Evolutionary conservation across 2,888 invertebrate species (phyloP), one percentile per base, ranked within the genome.

Genomic region (Dorcus hopei): DNA sequence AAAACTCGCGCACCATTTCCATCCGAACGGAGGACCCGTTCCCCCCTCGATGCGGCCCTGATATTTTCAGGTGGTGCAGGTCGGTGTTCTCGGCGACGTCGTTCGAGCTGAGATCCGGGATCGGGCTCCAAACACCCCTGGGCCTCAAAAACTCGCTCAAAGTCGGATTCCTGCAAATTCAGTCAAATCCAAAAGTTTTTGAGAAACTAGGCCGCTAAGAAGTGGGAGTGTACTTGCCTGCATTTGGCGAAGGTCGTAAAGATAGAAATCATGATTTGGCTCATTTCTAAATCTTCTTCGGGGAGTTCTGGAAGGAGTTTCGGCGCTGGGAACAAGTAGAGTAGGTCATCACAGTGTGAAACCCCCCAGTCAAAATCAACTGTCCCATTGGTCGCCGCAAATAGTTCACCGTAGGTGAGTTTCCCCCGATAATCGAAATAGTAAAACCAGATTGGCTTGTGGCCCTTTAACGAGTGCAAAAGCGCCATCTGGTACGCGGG

Each of bases 281-380:
- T 74, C 40, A 81, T 74, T 45, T 66, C 58, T 0, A 77, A 71
- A 57, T 81, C 79, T 0, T 70, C 62, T 5, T 63, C 63, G 3
- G 66, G 65, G 43, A 16, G 16, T 42, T 81, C 74, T 49, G 76
- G 74, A 8, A 72, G 70, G 66, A 82, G 81, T 1, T 82, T 49
- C 33, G 71, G 58, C 0, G 81, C 79, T 39, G 80, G 75, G 62
- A 83, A 81, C 3, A 82, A 69, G 63, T 83, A 83, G 45, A 82
- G 72, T 14, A 83, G 67, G 66, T 83, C 83, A 67, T 84, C 83
- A 61, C 81, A 81, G 66, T 84, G 84, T 0, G 80, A 78, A 0
- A 79, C 78, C 41, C 74, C 74, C 72, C 74, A 77, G n/a, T 69
- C 54, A 54, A 67, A 73, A 33, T 70, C 57, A 19, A 74, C 67